Percentiles rank a stretch among this genome's conserved stretches.
These are phyloP conservation scores for Rhipidura dahli DNA, from an alignment of 2,113 vertebrate genomes.

Conservation along the genomic window DNA sequence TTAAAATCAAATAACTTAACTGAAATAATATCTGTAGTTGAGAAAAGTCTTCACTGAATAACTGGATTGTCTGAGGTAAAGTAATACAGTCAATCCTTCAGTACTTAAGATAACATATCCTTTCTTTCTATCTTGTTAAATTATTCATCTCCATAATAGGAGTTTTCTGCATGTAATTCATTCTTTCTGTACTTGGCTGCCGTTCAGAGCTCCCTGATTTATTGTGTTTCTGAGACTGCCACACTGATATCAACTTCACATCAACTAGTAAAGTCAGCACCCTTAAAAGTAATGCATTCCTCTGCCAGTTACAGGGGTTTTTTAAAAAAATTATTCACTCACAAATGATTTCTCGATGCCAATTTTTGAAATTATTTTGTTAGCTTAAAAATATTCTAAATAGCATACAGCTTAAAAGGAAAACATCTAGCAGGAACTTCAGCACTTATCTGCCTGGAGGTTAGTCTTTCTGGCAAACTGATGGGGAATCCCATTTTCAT, in stretches of 20 bases:
- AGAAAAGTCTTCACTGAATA: neutral
- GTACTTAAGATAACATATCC: neutral
- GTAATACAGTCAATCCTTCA: conserved; percentile 12
- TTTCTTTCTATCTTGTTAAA: neutral
- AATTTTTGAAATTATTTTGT: neutral
- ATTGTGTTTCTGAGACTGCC: neutral
- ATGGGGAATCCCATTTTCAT: neutral
- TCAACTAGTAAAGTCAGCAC: neutral
- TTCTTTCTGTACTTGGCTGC: neutral
- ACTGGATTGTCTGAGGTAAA: neutral
- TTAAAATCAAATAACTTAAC: neutral
- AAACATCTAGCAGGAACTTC: neutral
- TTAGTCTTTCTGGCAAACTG: neutral
- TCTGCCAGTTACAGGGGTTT: neutral
- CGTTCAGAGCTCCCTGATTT: neutral
- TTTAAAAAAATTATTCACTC: neutral
- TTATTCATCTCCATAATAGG: conserved; percentile 40
- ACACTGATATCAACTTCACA: neutral
- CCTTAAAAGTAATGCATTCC: neutral
- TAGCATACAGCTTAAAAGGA: neutral
- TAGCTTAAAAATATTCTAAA: neutral
- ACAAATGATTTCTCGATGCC: neutral
- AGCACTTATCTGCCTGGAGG: neutral
- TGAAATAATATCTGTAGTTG: neutral
- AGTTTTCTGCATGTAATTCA: conserved; percentile 7